A percentile compares a stretch with the other conserved stretches of the same genome.
Evolutionary conservation across 2,797 vertebrate species (phyloP).

Genomic region (Diplodus puntazzo): DNA sequence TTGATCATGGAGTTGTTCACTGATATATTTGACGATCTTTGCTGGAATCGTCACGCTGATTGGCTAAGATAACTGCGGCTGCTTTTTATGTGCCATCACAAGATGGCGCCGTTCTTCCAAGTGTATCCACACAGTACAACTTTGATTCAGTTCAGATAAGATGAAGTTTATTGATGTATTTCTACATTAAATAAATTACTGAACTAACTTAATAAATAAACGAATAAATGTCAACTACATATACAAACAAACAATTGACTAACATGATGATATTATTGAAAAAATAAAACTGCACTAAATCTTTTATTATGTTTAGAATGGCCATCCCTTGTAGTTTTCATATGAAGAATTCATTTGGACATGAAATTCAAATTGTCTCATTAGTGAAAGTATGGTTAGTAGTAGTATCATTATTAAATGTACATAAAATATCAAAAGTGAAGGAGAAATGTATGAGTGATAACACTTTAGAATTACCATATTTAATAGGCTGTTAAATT

Average conservation of each 20-base stretch:
- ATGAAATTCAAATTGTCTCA: not conserved
- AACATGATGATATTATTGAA: too few species aligned
- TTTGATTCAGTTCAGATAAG: not conserved
- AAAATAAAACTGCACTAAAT: not conserved
- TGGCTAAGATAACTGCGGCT: not conserved
- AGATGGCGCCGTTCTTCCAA: conserved; percentile 23
- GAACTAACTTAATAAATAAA: not conserved
- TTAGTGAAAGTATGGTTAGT: too few species aligned
- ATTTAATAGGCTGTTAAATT: too few species aligned
- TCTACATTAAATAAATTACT: too few species aligned
- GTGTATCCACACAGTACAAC: not conserved
- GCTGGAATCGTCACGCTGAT: not conserved
- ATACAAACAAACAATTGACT: too few species aligned
- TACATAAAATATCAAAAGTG: too few species aligned
- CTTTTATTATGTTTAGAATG: not conserved
- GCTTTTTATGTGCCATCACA: not conserved
- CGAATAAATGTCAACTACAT: not conserved
- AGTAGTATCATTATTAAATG: too few species aligned
- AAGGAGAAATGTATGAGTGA: too few species aligned
- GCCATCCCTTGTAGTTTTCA: not conserved
- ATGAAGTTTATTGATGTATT: not conserved
- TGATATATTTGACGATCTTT: conserved; percentile 36
- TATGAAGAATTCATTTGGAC: not conserved
- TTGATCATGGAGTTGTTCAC: not conserved
- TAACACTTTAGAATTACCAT: too few species aligned